Conservation (phyloP, 2,113 vertebrate genomes). For the Tricholaema leucomelas region DNA sequence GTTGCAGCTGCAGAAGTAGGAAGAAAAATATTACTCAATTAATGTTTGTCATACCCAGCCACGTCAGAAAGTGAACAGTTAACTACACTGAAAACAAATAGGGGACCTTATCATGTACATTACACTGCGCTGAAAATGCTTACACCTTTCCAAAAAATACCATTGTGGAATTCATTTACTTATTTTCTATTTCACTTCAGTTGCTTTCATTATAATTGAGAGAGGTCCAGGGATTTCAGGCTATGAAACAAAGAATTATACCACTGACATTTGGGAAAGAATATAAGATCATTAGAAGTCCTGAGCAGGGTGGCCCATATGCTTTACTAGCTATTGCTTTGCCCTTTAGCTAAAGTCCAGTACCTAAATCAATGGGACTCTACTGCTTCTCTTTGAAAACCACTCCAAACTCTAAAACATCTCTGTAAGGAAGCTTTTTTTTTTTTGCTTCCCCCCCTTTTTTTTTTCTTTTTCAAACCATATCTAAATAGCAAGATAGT, state of each 20-base stretch:
- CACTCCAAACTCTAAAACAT: neutral
- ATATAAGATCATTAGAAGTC: constrained; percentile 46
- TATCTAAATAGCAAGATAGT: neutral
- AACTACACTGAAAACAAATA: neutral
- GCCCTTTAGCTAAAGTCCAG: constrained; percentile 51
- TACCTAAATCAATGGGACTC: constrained; percentile 39
- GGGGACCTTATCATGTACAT: neutral
- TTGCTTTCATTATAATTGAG: constrained; percentile 24
- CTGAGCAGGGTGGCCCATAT: constrained; percentile 11
- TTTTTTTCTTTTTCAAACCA: neutral
- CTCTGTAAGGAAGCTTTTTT: neutral
- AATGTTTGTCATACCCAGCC: neutral
- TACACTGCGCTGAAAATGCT: neutral
- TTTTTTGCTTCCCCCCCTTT: neutral
- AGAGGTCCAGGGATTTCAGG: constrained; percentile 11
- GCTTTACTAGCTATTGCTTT: constrained; percentile 32
- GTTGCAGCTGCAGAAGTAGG: accelerated
- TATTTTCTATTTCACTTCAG: constrained; percentile 9
- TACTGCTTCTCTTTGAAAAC: constrained; percentile 22
- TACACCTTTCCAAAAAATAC: neutral
- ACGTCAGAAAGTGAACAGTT: neutral
- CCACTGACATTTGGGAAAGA: constrained; percentile 53
- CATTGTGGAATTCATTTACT: neutral
- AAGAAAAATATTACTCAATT: neutral
- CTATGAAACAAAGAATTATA: constrained; percentile 54